Percentiles rank a stretch among this genome's conserved stretches.
These are phyloP conservation scores for Danio albolineatus DNA, from an alignment of 2,797 vertebrate species.

Conservation along the genomic window DNA sequence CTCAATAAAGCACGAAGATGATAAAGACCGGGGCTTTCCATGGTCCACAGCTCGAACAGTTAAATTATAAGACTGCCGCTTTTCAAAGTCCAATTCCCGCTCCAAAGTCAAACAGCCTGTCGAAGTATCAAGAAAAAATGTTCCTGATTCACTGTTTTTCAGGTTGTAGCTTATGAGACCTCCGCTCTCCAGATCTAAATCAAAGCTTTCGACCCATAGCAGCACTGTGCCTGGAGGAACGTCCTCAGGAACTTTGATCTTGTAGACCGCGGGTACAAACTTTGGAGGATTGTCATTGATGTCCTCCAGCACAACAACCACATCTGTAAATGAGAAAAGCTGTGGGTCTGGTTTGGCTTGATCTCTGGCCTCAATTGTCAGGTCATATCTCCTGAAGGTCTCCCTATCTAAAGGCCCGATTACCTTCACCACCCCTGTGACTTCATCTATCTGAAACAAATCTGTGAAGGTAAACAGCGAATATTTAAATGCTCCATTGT, in stretches of 20 bases:
- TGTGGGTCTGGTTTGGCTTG: conserved; percentile 81
- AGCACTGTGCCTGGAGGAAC: conserved; percentile 86
- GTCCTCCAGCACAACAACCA: conserved; percentile 88
- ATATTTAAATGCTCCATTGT: conserved; percentile 84
- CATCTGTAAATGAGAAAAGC: conserved; percentile 82
- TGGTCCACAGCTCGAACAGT: conserved; percentile 89
- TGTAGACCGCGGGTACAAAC: conserved; percentile 84
- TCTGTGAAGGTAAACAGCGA: conserved; percentile 84
- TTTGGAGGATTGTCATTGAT: conserved; percentile 92
- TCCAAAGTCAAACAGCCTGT: conserved; percentile 89
- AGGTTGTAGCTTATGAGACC: conserved; percentile 89
- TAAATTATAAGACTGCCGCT: conserved; percentile 86
- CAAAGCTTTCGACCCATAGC: conserved; percentile 90
- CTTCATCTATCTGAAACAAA: conserved; percentile 85
- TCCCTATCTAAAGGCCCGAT: conserved; percentile 87
- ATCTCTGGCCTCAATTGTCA: conserved; percentile 90
- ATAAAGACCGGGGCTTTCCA: conserved; percentile 86
- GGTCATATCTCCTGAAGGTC: conserved; percentile 79
- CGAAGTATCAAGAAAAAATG: conserved; percentile 83
- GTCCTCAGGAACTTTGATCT: conserved; percentile 90
- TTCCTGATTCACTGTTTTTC: conserved; percentile 81
- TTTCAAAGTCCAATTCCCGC: conserved; percentile 93
- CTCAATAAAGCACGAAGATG: conserved; percentile 90
- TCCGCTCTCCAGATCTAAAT: conserved; percentile 85
- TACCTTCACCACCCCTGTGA: conserved; percentile 87